Percentiles rank a stretch among this genome's conserved stretches.
phyloP scores from a whole-genome alignment of 2,888 invertebrate genomes.

The Drosophila dives region DNA sequence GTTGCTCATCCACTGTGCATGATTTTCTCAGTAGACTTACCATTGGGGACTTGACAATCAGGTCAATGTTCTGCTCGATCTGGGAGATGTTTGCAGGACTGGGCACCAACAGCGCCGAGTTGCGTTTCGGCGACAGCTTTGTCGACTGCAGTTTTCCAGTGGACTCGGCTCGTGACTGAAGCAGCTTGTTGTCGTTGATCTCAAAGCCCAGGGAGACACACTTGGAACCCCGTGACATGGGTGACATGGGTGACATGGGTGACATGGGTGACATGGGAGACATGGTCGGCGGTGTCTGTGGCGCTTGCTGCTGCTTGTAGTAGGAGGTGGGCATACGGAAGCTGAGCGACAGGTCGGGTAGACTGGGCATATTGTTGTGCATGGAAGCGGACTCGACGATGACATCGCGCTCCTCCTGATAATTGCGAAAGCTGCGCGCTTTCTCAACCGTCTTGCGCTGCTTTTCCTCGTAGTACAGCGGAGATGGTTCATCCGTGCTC shows the following conservation, averaged over 20 bases:
- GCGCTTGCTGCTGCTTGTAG: conserved; percentile 52
- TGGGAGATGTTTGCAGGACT: conserved; percentile 72
- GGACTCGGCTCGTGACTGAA: conserved; percentile 67
- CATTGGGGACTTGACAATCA: conserved; percentile 83
- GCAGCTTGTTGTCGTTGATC: conserved; percentile 83
- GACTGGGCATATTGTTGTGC: conserved; percentile 82
- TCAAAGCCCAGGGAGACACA: conserved; percentile 82
- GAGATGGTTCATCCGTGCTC: conserved; percentile 81
- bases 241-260: conserved; percentile 41
- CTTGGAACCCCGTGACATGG: conserved; percentile 59
- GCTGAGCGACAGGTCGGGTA: conserved; percentile 82
- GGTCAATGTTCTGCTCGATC: conserved; percentile 83
- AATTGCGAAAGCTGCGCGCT: conserved; percentile 90
- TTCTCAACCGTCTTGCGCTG: conserved; percentile 88
- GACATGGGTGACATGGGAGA: conserved; percentile 51
- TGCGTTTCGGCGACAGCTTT: conserved; percentile 56
- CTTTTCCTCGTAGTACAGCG: conserved; percentile 75
- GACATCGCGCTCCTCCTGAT: conserved; percentile 84
- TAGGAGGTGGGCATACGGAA: conserved; percentile 69
- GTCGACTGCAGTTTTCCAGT: conserved; percentile 48
- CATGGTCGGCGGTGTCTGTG: conserved; percentile 34
- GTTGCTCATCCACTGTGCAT: conserved; percentile 47
- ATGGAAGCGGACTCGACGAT: conserved; percentile 30
- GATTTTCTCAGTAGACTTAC: conserved; percentile 82
- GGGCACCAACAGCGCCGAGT: conserved; percentile 56